A percentile compares a stretch with the other conserved stretches of the same genome.
These are phyloP conservation scores for Menidia beryllina DNA, from an alignment of 2,113 vertebrate genomes.

Conservation along the genomic window DNA sequence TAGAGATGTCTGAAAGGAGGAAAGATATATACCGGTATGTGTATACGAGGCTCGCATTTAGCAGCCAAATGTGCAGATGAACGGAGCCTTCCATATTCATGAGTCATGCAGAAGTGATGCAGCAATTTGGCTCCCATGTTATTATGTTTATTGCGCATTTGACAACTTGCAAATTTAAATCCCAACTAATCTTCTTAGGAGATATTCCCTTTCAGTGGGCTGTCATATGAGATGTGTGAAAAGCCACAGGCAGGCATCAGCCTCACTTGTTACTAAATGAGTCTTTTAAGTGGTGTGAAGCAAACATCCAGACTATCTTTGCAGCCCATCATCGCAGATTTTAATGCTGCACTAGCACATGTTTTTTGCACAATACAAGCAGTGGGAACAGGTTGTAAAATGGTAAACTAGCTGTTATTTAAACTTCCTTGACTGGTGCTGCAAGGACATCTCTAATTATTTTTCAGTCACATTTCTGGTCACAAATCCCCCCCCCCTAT, in stretches of 20 bases:
- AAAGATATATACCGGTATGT: not conserved
- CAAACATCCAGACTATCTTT: not conserved
- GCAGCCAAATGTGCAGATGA: not conserved
- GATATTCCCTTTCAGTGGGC: not conserved
- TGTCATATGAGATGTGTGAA: constrained; percentile 2
- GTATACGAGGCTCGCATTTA: not conserved
- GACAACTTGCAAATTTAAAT: constrained; percentile 2
- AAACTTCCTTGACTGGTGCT: not conserved
- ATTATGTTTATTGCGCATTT: not conserved
- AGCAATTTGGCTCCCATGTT: not conserved
- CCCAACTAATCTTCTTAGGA: not conserved
- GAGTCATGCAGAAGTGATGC: not conserved
- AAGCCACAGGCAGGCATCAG: not conserved
- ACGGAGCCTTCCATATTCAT: not conserved
- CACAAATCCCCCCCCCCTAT: too few species aligned
- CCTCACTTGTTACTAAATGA: not conserved
- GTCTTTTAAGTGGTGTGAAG: not conserved
- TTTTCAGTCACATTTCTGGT: too few species aligned
- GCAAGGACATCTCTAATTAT: too few species aligned
- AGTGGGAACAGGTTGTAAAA: not conserved
- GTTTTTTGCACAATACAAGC: not conserved
- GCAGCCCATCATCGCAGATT: not conserved
- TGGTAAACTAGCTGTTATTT: not conserved
- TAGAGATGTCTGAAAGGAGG: not conserved
- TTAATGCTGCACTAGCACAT: not conserved